Base-by-base conservation (phyloP, 2,113 vertebrate genomes). In the Cochlearius cochlearius region DNA sequence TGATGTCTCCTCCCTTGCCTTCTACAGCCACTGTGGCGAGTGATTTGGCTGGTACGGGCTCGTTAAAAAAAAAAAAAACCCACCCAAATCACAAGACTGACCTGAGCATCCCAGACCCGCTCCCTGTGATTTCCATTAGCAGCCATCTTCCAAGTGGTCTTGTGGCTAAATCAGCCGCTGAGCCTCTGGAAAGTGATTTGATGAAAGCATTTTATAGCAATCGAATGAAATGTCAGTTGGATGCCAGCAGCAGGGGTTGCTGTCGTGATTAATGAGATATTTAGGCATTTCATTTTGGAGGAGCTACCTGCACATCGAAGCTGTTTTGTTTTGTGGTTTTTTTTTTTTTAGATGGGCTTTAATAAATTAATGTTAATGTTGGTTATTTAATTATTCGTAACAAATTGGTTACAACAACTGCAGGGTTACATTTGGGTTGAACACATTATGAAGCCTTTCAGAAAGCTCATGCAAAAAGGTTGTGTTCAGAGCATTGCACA, bases 311-410 rank as follows among this genome's bases (percentile, higher is more conserved):
- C 86, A 80, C 60, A 67, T 83, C 4, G 12, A 91, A 96, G 53
- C 67, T 92, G 47, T 43, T 43, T 43, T 13, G 41, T 43, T 43
- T 43, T n/a, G n/a, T n/a, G n/a, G 0, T 7, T 26, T 60, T 60
- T 52, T 50, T 52, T 85, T 62, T 92, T 91, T 92, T 5, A 84
- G 77, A 84, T 84, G 38, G 52, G 63, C 60, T 94, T 94, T 95
- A 95, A 95, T 95, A 96, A 95, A 95, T 97, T 89, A 94, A 75
- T 60, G 73, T 75, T 96, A 96, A 88, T 90, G 47, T 74, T 92
- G 64, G 43, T 96, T 96, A 90, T 93, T 96, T 95, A 96, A 96
- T 97, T 96, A 88, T 90, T 92, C 4, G 1, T 66, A 76, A 85
- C 74, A 92, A 95, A 92, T 86, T 89, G 82, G 64, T 95, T 96